Percentiles rank a stretch among this genome's conserved stretches.
phyloP scores from a whole-genome alignment of 2,888 invertebrate species.

The Rotaria magnacalcarata region DNA sequence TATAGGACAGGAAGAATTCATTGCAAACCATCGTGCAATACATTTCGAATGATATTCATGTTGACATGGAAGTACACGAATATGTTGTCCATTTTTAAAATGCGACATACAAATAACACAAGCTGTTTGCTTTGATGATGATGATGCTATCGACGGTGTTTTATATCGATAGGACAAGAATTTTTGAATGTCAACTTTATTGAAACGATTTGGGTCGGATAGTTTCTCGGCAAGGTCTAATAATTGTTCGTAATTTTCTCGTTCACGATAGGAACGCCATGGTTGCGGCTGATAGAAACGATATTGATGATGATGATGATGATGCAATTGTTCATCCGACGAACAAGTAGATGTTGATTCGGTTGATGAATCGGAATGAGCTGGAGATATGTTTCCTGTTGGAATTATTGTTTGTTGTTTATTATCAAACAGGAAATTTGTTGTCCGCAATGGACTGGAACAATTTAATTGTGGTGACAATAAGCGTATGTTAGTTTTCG shows the following conservation, averaged over 20 bases:
- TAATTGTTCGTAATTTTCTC: conserved; percentile 34
- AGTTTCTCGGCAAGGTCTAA: conserved; percentile 29
- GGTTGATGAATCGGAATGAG: conserved; percentile 22
- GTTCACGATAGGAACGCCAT: conserved; percentile 26
- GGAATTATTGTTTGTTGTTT: not conserved
- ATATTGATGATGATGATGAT: conserved; percentile 10
- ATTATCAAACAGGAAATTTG: not conserved
- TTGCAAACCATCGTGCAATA: conserved; percentile 15
- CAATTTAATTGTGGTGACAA: not conserved
- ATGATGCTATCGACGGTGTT: not conserved
- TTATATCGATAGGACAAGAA: conserved; percentile 24
- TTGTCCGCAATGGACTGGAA: not conserved
- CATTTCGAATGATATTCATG: conserved; percentile 37
- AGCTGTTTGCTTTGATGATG: conserved; percentile 32
- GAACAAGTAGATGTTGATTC: conserved; percentile 31
- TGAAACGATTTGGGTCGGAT: conserved; percentile 31
- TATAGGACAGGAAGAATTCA: conserved; percentile 24
- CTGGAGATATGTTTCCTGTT: conserved; percentile 11
- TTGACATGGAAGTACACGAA: conserved; percentile 27
- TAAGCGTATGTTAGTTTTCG: not conserved
- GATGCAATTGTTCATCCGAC: conserved; percentile 11
- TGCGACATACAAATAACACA: conserved; percentile 32
- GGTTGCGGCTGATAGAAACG: not conserved
- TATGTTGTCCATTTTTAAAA: conserved; percentile 35
- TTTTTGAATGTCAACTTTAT: conserved; percentile 6